phyloP scores from a whole-genome alignment of 1,140 invertebrate species.

The Drosophila repletoides region DNA sequence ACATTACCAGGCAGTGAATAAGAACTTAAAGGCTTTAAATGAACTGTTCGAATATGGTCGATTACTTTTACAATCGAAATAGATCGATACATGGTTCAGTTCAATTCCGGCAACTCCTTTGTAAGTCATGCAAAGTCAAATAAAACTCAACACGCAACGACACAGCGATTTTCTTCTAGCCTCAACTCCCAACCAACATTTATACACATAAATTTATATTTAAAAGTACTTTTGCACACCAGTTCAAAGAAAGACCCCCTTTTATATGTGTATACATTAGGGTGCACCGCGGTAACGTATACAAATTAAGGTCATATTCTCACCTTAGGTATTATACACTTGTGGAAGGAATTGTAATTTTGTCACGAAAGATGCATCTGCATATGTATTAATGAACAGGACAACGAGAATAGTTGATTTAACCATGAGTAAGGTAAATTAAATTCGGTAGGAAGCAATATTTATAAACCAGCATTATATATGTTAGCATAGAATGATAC shows the following conservation, averaged over 20 bases:
- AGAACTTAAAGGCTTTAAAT: constrained; percentile 2
- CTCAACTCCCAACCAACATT: constrained; percentile 38
- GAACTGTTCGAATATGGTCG: neutral
- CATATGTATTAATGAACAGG: too few species aligned
- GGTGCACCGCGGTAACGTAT: neutral
- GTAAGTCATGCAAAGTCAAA: constrained; percentile 68
- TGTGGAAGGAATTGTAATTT: too few species aligned
- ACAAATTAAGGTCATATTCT: too few species aligned
- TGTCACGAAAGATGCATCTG: too few species aligned
- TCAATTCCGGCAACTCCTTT: neutral
- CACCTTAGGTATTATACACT: too few species aligned
- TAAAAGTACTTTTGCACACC: constrained; percentile 8
- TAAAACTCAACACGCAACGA: constrained; percentile 58
- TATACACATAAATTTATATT: constrained; percentile 58
- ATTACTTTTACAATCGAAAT: neutral
- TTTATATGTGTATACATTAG: too few species aligned
- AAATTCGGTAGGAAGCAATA: too few species aligned
- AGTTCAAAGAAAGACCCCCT: too few species aligned
- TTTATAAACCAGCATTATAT: too few species aligned
- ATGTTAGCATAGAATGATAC: too few species aligned
- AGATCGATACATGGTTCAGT: constrained; percentile 4
- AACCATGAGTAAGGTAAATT: too few species aligned
- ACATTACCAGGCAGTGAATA: neutral
- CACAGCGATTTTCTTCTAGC: constrained; percentile 14
- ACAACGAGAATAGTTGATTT: too few species aligned